Base-by-base conservation (phyloP, 2,797 vertebrate genomes). In the Dryobates pubescens region DNA sequence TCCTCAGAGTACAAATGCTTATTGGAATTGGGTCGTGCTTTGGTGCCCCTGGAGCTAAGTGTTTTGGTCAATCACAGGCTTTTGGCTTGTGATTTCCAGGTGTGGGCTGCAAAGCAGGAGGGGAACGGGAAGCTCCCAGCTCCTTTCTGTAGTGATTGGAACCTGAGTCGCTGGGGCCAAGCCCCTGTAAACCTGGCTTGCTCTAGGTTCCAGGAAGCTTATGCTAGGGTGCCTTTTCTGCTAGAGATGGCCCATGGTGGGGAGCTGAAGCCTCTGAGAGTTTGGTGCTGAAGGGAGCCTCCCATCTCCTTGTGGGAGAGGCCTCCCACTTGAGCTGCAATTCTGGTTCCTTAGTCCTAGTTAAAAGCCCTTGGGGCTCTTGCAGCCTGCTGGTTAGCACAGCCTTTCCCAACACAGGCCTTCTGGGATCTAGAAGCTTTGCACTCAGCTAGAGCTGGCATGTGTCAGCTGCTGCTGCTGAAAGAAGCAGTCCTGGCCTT, bases 391-490 rank as follows among this genome's bases (percentile, higher is more conserved):
- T 82, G 82, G 57, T 64, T 86, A 68, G 69, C 8, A 9, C 49
- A 88, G 64, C 7, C 72, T 63, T 93, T 68, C 76, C 67, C 51
- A 62, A 6, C 29, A 16, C 8, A 36, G 63, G 32, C 29, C 32
- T 82, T 80, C 51, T 5, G 7, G 43, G 58, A 81, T 29, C 84
- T 68, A 34, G 77, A 56, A 56, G 27, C 27, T 17, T 87, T 63
- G 32, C 54, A 13, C 69, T 77, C 6, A 7, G 76, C 72, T 91
- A 30, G 68, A 70, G 78, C 72, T 82, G 73, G 75, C 72, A 15
- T 79, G 43, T 90, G 86, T 86, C 74, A 91, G 82, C 90, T 90
- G 79, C 65, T 90, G 79, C 65, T 93, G 83, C 88, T 64, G 82
- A 45, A 85, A 86, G 89, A 68, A 77, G 90, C 75, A 62, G 5